Conservation (phyloP, 53 echinoderm and acorn worm species). For the Mesocentrotus franciscanus region DNA sequence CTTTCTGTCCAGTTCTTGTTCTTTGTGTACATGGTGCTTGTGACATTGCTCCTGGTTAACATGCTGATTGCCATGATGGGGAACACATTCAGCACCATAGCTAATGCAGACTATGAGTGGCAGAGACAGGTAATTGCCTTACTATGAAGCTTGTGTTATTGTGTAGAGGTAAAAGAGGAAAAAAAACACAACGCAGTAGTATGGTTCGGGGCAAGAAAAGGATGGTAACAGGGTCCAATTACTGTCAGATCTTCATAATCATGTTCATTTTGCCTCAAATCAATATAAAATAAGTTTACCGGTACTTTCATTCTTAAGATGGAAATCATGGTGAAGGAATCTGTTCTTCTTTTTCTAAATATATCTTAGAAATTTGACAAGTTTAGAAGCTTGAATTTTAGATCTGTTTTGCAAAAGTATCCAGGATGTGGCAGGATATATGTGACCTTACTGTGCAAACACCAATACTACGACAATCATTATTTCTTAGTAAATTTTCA, state of each 20-base stretch:
- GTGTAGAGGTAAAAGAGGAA: not conserved
- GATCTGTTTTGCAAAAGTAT: not conserved
- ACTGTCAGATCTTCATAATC: not conserved
- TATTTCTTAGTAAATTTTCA: not conserved
- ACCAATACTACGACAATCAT: too few relatives aligned
- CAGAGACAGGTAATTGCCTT: constrained; percentile 84
- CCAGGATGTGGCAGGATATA: not conserved
- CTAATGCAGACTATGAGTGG: constrained; percentile 88
- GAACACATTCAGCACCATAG: constrained; percentile 89
- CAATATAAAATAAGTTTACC: not conserved
- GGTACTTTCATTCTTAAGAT: not conserved
- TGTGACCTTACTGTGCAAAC: not conserved
- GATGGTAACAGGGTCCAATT: not conserved
- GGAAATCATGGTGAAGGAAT: not conserved
- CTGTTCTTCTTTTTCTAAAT: not conserved
- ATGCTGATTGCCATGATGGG: constrained; percentile 99
- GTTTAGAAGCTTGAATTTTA: not conserved
- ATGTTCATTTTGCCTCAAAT: not conserved
- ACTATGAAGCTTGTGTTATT: not conserved
- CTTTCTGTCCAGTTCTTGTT: constrained; percentile 77
- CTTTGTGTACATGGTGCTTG: constrained; percentile 95
- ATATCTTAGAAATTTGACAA: not conserved
- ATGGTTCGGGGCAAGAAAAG: not conserved
- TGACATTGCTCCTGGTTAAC: constrained; percentile 88
- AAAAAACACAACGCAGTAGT: too few relatives aligned